Conservation (phyloP, 2,888 invertebrate genomes). For the Drosophila pseudotakahashii region DNA sequence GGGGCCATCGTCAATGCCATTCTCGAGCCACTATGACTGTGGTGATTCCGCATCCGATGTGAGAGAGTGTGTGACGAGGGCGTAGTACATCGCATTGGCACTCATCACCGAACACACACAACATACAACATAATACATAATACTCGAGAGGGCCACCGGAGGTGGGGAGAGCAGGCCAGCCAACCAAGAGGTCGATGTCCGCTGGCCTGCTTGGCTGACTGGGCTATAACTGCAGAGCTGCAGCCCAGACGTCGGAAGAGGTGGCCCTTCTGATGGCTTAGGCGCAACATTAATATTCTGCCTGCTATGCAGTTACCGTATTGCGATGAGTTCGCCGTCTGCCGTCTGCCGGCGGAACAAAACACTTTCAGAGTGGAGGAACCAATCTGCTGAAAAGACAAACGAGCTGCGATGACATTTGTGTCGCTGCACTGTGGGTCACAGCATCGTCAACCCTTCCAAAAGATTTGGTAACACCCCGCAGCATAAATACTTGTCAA, state of each 20-base stretch:
- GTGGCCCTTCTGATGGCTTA: constrained; percentile 45
- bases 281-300: constrained; percentile 45
- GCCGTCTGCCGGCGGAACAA: constrained; percentile 43
- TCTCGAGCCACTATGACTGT: not conserved
- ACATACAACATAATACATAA: not conserved
- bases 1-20: constrained; percentile 16
- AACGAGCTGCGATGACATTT: constrained; percentile 40
- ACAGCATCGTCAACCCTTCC: constrained; percentile 26
- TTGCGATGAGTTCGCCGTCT: constrained; percentile 30
- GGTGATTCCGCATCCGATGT: not conserved
- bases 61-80: constrained; percentile 9
- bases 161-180: constrained; percentile 7
- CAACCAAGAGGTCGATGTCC: constrained; percentile 34
- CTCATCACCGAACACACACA: constrained; percentile 12
- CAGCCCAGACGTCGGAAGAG: constrained; percentile 30
- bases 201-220: constrained; percentile 37
- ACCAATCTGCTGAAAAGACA: constrained; percentile 43
- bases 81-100: constrained; percentile 25
- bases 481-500: constrained; percentile 8
- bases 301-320: constrained; percentile 46
- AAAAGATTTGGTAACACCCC: constrained; percentile 8
- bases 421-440: constrained; percentile 15
- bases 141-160: constrained; percentile 15
- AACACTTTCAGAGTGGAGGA: constrained; percentile 21
- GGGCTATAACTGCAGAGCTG: constrained; percentile 26